These are phyloP conservation scores for Hycleus phaleratus DNA, from an alignment of 1,140 invertebrate genomes.

Conservation along the genomic window DNA sequence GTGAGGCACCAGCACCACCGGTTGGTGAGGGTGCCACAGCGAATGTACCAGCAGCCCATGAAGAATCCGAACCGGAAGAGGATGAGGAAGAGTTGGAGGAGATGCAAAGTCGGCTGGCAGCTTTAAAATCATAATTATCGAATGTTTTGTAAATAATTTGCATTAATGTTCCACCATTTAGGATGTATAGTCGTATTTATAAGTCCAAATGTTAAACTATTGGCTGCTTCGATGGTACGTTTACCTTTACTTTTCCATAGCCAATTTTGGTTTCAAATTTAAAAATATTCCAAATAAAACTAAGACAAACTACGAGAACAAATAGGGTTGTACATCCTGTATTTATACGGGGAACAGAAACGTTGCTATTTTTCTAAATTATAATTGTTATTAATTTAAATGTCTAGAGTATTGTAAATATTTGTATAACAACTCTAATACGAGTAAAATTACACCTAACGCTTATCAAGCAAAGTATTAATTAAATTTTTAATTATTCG, in stretches of 20 bases:
- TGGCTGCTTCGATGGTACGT: too few relatives aligned
- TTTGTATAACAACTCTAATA: not conserved
- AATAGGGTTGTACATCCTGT: too few relatives aligned
- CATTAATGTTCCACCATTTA: not conserved
- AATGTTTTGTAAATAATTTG: not conserved
- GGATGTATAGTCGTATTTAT: too few relatives aligned
- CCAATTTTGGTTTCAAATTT: too few relatives aligned
- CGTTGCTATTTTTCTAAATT: not conserved
- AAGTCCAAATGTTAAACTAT: too few relatives aligned
- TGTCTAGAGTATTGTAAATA: not conserved
- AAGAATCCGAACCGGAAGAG: conserved; percentile 49
- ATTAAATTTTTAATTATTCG: too few relatives aligned
- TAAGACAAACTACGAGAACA: too few relatives aligned
- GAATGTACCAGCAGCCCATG: conserved; percentile 45
- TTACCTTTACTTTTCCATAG: too few relatives aligned
- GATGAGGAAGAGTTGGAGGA: conserved; percentile 75
- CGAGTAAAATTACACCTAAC: not conserved
- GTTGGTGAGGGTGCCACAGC: conserved; percentile 48
- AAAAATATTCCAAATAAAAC: too few relatives aligned
- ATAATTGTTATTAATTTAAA: not conserved
- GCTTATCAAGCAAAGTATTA: not conserved
- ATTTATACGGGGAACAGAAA: too few relatives aligned
- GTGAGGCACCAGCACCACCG: conserved; percentile 76
- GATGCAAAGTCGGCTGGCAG: conserved; percentile 78
- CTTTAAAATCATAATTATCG: conserved; percentile 62